A percentile compares a stretch with the other conserved stretches of the same genome.
phyloP scores from a whole-genome alignment of 2,888 invertebrate genomes.

The Bombyx huttoni region DNA sequence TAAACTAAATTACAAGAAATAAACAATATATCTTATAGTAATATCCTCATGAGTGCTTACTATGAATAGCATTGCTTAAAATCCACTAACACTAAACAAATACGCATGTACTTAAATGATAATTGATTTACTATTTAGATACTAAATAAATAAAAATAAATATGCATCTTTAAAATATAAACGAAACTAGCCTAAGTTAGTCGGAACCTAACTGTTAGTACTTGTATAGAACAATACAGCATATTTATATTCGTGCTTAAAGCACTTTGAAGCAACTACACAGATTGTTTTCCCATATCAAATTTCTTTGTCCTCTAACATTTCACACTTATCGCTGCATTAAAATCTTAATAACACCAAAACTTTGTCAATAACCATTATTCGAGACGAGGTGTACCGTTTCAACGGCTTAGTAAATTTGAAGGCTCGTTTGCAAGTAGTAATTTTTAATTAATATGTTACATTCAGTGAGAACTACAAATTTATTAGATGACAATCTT shows the following conservation, averaged over 20 bases:
- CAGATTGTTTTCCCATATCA: conserved; percentile 18
- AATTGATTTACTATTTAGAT: no score
- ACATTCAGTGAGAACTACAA: no score
- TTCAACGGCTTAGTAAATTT: conserved; percentile 22
- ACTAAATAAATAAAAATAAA: no score
- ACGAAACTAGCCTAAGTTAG: no score
- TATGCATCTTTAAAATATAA: no score
- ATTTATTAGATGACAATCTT: no score
- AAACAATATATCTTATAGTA: neutral
- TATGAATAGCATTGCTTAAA: no score
- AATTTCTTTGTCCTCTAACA: conserved; percentile 14
- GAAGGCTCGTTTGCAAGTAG: conserved; percentile 9
- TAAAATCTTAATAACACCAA: conserved; percentile 30
- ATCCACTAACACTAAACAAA: no score
- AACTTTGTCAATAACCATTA: conserved; percentile 33
- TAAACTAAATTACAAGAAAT: neutral
- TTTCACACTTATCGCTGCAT: conserved; percentile 15
- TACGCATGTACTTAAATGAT: no score
- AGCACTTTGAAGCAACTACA: neutral
- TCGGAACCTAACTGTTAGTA: no score
- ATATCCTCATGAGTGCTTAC: no score
- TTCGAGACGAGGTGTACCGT: conserved; percentile 16
- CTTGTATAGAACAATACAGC: no score
- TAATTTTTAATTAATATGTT: neutral
- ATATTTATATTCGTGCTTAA: neutral